Percentiles rank a stretch among this genome's conserved stretches.
These are phyloP conservation scores for Phymanthus crucifer DNA, from an alignment of 92 coral and sea anemone species.

Conservation along the genomic window DNA sequence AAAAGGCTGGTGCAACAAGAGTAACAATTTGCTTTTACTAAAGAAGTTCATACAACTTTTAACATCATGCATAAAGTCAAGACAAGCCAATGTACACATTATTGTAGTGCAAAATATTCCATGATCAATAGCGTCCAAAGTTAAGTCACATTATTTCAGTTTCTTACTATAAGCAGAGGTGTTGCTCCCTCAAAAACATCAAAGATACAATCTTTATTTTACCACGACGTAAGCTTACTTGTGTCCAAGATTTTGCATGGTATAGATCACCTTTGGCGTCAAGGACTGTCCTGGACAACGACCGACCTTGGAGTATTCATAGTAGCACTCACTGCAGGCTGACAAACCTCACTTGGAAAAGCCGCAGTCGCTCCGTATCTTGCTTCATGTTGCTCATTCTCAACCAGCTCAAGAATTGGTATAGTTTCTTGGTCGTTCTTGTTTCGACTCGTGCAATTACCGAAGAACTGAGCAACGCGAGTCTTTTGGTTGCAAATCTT, in stretches of 20 bases:
- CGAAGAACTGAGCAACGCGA: conserved; percentile 50
- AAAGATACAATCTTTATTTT: not conserved
- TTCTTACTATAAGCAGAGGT: not conserved
- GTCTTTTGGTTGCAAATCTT: conserved; percentile 49
- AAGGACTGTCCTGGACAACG: conserved; percentile 11
- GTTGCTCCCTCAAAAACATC: not conserved
- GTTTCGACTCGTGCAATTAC: conserved; percentile 40
- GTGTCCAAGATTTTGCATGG: not conserved
- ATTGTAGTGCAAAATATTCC: not conserved
- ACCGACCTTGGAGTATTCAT: not conserved
- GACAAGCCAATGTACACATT: not conserved
- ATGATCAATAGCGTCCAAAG: not conserved
- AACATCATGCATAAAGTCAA: too few species aligned
- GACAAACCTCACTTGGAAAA: not conserved
- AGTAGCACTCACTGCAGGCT: conserved; percentile 33
- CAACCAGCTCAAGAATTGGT: conserved; percentile 63
- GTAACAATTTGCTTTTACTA: too few species aligned
- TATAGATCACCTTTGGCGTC: not conserved
- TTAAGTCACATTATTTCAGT: not conserved
- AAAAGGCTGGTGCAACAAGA: too few species aligned
- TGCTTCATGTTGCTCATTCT: conserved; percentile 34
- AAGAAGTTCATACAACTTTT: too few species aligned
- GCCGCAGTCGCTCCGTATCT: conserved; percentile 49
- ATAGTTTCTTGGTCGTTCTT: conserved; percentile 41
- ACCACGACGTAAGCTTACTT: not conserved